These are phyloP conservation scores for Rhinopomastus cyanomelas DNA, from an alignment of 2,113 vertebrate genomes.

Conservation along the genomic window DNA sequence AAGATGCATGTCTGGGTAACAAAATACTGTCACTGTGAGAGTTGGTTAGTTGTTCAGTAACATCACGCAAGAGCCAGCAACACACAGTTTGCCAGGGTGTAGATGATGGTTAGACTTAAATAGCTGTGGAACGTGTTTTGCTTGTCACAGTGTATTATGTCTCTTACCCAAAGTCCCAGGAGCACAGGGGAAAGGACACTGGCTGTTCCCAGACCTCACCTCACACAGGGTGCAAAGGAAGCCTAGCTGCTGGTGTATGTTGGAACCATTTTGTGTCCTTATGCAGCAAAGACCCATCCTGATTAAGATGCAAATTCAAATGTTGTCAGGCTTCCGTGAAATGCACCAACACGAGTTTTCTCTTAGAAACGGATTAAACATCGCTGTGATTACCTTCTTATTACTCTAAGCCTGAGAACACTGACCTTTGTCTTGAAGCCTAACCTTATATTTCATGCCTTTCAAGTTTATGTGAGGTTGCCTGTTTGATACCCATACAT, in stretches of 20 bases:
- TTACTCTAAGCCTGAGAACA: conserved; percentile 30
- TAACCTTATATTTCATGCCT: conserved; percentile 68
- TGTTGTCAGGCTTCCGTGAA: neutral
- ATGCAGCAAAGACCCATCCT: neutral
- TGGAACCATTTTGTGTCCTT: neutral
- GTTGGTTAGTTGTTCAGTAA: neutral
- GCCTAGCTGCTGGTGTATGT: neutral
- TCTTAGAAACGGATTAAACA: neutral
- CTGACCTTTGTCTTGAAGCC: conserved; percentile 35
- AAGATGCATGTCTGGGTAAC: neutral
- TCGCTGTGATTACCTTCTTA: conserved; percentile 19
- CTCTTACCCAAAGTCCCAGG: neutral
- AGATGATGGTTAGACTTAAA: neutral
- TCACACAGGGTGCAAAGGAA: neutral
- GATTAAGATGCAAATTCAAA: neutral
- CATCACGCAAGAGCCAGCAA: neutral
- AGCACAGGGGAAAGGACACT: neutral
- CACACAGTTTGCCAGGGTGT: neutral
- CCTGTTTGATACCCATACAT: conserved; percentile 69
- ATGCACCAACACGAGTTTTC: neutral
- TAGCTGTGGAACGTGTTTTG: neutral
- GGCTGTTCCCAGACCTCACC: neutral
- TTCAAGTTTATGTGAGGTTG: conserved; percentile 62
- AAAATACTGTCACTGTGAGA: neutral
- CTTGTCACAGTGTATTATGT: neutral